Evolutionary conservation across 2,888 invertebrate genomes (phyloP), one percentile per base, ranked within the genome.

Genomic region (Cataglyphis altisquamis): DNA sequence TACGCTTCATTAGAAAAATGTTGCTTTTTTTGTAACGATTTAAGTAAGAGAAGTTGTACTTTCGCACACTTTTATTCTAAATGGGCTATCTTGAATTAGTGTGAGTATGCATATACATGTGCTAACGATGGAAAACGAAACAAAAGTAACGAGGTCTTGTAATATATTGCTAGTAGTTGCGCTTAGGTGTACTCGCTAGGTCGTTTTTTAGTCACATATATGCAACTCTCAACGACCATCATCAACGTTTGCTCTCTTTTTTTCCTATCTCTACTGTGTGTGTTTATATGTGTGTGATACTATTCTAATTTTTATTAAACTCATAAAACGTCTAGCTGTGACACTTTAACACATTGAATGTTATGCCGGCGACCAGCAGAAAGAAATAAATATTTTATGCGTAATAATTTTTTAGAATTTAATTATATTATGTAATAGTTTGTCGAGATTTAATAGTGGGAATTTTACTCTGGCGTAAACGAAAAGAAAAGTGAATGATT

Each of bases 91-190:
- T 72, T 45, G 52, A 36, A 57, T 75, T 45, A 25, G 75, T 63
- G 21, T 25, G 55, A n/a, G 63, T 39, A 25, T 52, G 82, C 68
- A 73, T 81, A 75, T 75, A 72, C 57, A 66, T 84, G 84, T 87
- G 88, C 87, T 92, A 92, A 92, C 92, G 89, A 92, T 89, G 90
- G 88, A 89, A 90, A 90, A 90, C 87, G 88, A 88, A 88, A 89
- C 90, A 91, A 92, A 92, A 91, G 89, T 90, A 91, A 89, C 89
- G 88, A 91, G 88, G 89, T 90, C 88, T 91, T 85, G 91, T 91
- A 92, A 92, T 92, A 92, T 93, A 93, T 92, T 92, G 91, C 89
- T 90, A 89, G 86, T 85, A 84, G 87, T 70, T 75, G 83, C 80
- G 75, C 84, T 85, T 86, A 85, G 83, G 84, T 86, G 85, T 73